phyloP scores from a whole-genome alignment of 2,888 invertebrate species.

The Tipula vernalis region DNA sequence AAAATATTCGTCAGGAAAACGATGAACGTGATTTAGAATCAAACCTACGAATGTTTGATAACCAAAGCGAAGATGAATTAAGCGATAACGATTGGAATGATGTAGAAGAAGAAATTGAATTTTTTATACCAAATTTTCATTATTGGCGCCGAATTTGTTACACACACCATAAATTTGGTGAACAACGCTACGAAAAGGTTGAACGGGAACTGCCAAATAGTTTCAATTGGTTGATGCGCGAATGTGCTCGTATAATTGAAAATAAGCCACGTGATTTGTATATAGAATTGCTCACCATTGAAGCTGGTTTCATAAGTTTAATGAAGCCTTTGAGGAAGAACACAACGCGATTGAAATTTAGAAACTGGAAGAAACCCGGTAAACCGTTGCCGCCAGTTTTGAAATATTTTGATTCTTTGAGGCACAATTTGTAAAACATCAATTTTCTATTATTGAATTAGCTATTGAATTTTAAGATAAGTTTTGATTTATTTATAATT shows the following conservation, averaged over 20 bases:
- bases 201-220: constrained; percentile 25
- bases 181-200: constrained; percentile 18
- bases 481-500: no score
- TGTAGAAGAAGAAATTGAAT: constrained; percentile 12
- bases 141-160: constrained; percentile 27
- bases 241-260: constrained; percentile 28
- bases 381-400: not conserved
- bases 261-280: constrained; percentile 26
- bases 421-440: not conserved
- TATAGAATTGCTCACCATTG: constrained; percentile 28
- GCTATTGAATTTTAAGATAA: not conserved
- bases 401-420: not conserved
- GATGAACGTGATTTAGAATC: not conserved
- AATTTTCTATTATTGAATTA: not conserved
- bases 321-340: not conserved
- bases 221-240: constrained; percentile 32
- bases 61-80: constrained; percentile 11
- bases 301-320: constrained; percentile 17
- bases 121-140: constrained; percentile 29
- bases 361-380: not conserved
- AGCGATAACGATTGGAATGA: not conserved
- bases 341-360: not conserved
- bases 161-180: constrained; percentile 17
- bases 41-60: not conserved
- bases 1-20: not conserved